Conservation (phyloP, 1,140 invertebrate genomes). For the Heliconius melpomene region DNA sequence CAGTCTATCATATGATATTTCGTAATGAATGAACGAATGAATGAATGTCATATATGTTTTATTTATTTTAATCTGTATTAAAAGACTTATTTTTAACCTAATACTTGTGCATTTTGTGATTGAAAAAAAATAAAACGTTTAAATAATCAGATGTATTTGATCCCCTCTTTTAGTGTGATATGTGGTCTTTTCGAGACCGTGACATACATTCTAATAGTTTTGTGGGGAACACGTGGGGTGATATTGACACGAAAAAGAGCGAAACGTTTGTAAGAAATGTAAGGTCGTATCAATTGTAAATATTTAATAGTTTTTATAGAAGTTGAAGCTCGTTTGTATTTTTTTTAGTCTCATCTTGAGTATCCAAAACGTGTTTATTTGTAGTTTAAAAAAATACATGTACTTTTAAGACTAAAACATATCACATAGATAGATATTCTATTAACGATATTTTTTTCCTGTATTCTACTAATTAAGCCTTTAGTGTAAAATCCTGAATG, state of each 20-base stretch:
- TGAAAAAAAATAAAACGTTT: conserved; percentile 28
- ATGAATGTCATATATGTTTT: conserved; percentile 8
- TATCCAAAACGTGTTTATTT: no score
- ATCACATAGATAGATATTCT: no score
- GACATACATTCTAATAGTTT: conserved; percentile 74
- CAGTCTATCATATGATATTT: conserved; percentile 42
- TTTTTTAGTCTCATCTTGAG: not conserved
- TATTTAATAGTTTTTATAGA: not conserved
- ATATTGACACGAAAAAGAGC: conserved; percentile 2
- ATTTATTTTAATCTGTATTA: not conserved
- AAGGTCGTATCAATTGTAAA: not conserved
- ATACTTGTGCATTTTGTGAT: not conserved
- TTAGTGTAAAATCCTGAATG: no score
- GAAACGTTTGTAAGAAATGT: conserved; percentile 16
- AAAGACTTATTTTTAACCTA: not conserved
- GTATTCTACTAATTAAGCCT: no score
- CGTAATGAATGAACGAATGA: conserved; percentile 34
- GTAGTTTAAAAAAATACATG: no score
- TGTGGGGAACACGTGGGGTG: conserved; percentile 42
- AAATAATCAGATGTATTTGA: conserved; percentile 38
- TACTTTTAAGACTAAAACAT: no score
- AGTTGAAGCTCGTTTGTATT: not conserved
- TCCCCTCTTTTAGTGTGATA: conserved; percentile 50
- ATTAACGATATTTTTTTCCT: no score
- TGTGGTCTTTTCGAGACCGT: conserved; percentile 53